Conservation (phyloP, 2,797 vertebrate species). For the Myotis vivesi region DNA sequence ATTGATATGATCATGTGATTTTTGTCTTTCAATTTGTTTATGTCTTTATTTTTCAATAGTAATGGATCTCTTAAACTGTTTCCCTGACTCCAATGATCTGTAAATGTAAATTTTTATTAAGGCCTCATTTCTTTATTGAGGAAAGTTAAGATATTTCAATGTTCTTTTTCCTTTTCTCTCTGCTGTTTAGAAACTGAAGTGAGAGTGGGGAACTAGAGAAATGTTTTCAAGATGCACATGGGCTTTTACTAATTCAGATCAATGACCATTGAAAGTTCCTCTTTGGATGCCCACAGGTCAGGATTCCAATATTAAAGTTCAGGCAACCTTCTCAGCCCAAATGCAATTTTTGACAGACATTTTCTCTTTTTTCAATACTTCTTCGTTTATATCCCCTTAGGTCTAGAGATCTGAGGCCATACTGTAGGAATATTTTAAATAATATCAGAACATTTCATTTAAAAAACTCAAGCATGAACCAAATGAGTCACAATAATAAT, state of each 20-base stretch:
- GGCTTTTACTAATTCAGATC: constrained; percentile 23
- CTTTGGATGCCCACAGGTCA: constrained; percentile 15
- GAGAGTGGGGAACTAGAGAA: background rate
- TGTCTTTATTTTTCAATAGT: background rate
- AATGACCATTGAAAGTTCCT: background rate
- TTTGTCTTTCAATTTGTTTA: no score
- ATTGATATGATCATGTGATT: no score
- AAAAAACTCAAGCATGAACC: constrained; percentile 15
- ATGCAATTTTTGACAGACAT: constrained; percentile 6
- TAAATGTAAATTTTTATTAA: constrained; percentile 54
- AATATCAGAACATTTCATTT: constrained; percentile 22
- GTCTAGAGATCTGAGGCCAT: constrained; percentile 32
- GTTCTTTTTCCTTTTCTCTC: background rate
- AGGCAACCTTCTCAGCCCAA: background rate
- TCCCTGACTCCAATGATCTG: background rate
- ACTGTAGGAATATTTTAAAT: background rate
- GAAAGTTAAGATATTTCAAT: constrained; percentile 36
- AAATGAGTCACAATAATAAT: constrained; percentile 31
- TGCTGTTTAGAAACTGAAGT: constrained; percentile 4
- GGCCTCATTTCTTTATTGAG: constrained; percentile 34
- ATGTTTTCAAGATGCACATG: background rate
- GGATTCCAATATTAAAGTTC: constrained; percentile 29
- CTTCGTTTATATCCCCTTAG: constrained; percentile 12
- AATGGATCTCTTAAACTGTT: constrained; percentile 1
- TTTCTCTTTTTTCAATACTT: constrained; percentile 6